Base-by-base conservation (phyloP, 2,113 vertebrate genomes). In the Reinhardtius hippoglossoides region DNA sequence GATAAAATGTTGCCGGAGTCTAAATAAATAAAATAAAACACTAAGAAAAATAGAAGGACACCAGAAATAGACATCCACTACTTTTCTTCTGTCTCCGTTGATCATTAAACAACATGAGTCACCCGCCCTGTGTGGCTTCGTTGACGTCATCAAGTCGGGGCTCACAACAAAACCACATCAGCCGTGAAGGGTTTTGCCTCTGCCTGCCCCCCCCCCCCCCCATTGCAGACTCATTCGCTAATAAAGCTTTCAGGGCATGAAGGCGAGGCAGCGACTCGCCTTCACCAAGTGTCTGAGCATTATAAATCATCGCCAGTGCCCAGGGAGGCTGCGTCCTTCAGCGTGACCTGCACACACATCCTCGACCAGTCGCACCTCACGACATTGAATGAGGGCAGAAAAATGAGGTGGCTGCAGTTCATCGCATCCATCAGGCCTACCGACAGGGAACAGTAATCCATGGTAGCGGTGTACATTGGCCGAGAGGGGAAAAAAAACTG, bases 311-410 rank as follows among this genome's bases (percentile, higher is more conserved):
- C 1, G 8, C 7, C 60, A 20, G 23, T 44, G 59, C 71, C 67
- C 84, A 21, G 74, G 55, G 55, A 85, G 75, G 72, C 76, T 18
- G 67, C 54, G 75, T 89, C 90, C 90, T 91, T 90, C 82, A 65
- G 40, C 8, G 57, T 42, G 69, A 78, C 80, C 83, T 3, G 5
- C 78, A 73, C 87, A 77, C 86, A 79, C 86, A 66, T 77, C 83
- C 71, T 78, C 72, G 46, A 69, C 40, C 69, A 48, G 63, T 66
- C 71, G 66, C 61, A 80, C 67, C 26, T 35, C 3, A 48, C 60
- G 10, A 8, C 79, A 0, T 61, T 57, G 18, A 60, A 5, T 27
- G 16, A 57, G 61, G 46, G 20, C 26, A 40, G 84, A 80, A 58
- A 56, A 81, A 87, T 65, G 71, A 84, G 73, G 27, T 55, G 72